Conservation (phyloP, 2,797 vertebrate genomes). For the Lutjanus argentimaculatus region DNA sequence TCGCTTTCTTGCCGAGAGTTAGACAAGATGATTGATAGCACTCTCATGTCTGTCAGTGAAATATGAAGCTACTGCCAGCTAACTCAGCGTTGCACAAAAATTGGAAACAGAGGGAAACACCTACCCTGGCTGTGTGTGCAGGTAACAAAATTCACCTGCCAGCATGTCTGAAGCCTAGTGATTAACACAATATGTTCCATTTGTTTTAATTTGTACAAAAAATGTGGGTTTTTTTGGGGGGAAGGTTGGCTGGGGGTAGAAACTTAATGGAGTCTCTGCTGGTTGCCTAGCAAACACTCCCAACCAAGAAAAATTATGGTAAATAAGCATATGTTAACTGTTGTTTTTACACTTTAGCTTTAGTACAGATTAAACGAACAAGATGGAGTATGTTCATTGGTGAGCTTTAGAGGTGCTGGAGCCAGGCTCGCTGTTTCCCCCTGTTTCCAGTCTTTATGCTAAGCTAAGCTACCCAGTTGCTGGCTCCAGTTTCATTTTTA, state of each 20-base stretch:
- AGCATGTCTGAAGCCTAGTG: no score
- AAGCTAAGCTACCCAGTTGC: background rate
- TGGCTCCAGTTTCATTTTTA: background rate
- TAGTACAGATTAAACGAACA: background rate
- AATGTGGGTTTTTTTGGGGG: no score
- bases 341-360: background rate
- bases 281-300: no score
- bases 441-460: background rate
- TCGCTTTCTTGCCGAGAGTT: background rate
- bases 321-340: no score
- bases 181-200: no score
- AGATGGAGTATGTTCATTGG: background rate
- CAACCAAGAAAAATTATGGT: no score
- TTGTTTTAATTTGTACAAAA: no score
- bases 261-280: no score
- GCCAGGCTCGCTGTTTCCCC: background rate
- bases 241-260: no score
- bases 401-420: background rate
- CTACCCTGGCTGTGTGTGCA: background rate
- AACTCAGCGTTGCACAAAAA: slow-evolving; percentile 1
- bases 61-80: background rate
- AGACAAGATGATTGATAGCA: background rate
- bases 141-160: no score
- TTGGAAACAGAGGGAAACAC: background rate
- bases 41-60: background rate